Percentiles rank a stretch among this genome's conserved stretches.
phyloP scores from a whole-genome alignment of 2,113 vertebrate species.

The Eurystomus gularis region DNA sequence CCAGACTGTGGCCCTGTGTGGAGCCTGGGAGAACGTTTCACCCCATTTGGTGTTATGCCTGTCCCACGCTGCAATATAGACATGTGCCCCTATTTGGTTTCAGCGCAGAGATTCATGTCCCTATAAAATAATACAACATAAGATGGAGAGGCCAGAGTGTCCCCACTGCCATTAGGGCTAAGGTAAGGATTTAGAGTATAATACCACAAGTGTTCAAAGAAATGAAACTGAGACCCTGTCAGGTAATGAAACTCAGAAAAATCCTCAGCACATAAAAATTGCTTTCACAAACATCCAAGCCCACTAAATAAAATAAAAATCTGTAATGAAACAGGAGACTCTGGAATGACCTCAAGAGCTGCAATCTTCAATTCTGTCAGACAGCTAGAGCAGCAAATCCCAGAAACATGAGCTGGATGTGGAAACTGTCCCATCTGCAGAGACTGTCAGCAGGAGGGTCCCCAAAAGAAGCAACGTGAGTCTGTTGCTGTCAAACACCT shows the following conservation, averaged over 20 bases:
- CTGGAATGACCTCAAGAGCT: neutral
- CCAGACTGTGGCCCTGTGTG: neutral
- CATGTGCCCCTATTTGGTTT: neutral
- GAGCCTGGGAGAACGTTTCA: neutral
- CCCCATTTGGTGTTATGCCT: neutral
- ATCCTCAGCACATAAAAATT: neutral
- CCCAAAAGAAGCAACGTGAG: neutral
- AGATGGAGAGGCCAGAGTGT: neutral
- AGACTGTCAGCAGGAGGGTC: neutral
- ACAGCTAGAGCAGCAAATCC: neutral
- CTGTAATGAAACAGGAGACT: conserved; percentile 18
- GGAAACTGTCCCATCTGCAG: neutral
- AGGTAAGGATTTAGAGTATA: neutral
- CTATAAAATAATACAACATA: neutral
- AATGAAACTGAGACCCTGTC: conserved; percentile 3
- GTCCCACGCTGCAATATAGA: neutral
- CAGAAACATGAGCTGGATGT: neutral
- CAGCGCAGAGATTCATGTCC: neutral
- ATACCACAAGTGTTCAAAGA: neutral
- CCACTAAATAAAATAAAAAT: conserved; percentile 33
- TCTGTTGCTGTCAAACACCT: neutral
- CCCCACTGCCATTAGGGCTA: neutral
- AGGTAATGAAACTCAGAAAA: conserved; percentile 43
- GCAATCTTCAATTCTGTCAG: neutral
- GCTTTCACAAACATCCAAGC: conserved; percentile 21